phyloP scores from a whole-genome alignment of 1,140 invertebrate species.

The Berghia stephanieae region DNA sequence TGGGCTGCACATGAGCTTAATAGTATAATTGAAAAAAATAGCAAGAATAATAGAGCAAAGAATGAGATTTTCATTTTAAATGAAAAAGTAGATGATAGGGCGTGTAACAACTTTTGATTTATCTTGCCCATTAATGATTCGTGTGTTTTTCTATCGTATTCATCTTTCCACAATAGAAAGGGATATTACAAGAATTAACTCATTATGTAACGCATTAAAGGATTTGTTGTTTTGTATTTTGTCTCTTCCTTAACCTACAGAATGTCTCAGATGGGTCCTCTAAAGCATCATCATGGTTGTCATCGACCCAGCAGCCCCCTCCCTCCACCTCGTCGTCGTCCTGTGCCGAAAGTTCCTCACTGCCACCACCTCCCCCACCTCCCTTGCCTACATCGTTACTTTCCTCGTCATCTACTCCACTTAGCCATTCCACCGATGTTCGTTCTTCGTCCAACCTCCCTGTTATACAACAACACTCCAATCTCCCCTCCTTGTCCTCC shows the following conservation, averaged over 20 bases:
- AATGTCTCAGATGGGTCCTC: slow-evolving; percentile 1
- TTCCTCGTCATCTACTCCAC: not conserved
- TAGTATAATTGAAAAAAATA: no score
- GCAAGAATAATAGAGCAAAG: no score
- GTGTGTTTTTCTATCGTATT: no score
- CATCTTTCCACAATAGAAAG: no score
- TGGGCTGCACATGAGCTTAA: no score
- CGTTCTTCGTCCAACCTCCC: slow-evolving; percentile 14
- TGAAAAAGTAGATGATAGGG: no score
- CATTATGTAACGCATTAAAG: not conserved
- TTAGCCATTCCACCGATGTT: slow-evolving; percentile 22
- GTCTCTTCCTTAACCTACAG: slow-evolving; percentile 13
- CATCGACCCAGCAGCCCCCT: no score
- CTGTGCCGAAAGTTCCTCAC: not conserved
- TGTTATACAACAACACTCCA: slow-evolving; percentile 6
- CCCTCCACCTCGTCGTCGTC: not conserved
- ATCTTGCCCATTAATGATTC: no score
- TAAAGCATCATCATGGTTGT: slow-evolving; percentile 25
- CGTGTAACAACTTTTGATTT: no score
- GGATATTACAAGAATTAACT: no score
- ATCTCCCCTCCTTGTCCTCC: slow-evolving; percentile 9
- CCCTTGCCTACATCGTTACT: no score
- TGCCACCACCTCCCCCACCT: slow-evolving; percentile 1
- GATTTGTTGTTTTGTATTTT: not conserved
- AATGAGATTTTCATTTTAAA: no score